Percentiles rank a stretch among this genome's conserved stretches.
Evolutionary conservation across 2,888 invertebrate species (phyloP).

Genomic region (Mythimna pallens): DNA sequence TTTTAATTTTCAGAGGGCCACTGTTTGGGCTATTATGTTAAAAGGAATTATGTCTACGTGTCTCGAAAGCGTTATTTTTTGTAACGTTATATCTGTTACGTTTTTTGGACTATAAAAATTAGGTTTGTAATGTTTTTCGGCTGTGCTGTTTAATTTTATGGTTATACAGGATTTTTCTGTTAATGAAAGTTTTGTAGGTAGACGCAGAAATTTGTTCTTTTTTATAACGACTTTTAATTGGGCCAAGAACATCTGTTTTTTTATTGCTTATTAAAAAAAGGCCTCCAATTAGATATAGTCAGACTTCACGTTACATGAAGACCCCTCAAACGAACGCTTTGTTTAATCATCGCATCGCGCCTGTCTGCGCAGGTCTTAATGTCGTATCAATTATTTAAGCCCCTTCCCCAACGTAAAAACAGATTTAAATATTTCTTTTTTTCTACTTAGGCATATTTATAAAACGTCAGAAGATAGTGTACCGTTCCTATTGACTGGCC

Average conservation of each 20-base stretch:
- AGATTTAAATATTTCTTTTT: not conserved
- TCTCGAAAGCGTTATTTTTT: conserved; percentile 54
- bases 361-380: not conserved
- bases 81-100: conserved; percentile 49
- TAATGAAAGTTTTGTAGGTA: conserved; percentile 14
- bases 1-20: conserved; percentile 61
- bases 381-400: not conserved
- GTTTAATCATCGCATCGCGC: not conserved
- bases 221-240: not conserved
- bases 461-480: no score
- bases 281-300: not conserved
- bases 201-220: not conserved
- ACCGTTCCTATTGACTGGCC: no score
- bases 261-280: no score
- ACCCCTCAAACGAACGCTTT: no score
- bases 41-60: conserved; percentile 63
- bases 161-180: conserved; percentile 15
- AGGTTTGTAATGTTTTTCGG: conserved; percentile 50
- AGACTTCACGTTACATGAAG: not conserved
- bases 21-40: conserved; percentile 55
- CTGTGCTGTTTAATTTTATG: conserved; percentile 42
- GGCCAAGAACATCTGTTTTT: not conserved
- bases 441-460: no score
- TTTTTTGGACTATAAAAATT: conserved; percentile 57
- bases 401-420: not conserved